Evolutionary conservation across 2,888 invertebrate genomes (phyloP), one percentile per base, ranked within the genome.

Genomic region (Ennomos fuscantarius): DNA sequence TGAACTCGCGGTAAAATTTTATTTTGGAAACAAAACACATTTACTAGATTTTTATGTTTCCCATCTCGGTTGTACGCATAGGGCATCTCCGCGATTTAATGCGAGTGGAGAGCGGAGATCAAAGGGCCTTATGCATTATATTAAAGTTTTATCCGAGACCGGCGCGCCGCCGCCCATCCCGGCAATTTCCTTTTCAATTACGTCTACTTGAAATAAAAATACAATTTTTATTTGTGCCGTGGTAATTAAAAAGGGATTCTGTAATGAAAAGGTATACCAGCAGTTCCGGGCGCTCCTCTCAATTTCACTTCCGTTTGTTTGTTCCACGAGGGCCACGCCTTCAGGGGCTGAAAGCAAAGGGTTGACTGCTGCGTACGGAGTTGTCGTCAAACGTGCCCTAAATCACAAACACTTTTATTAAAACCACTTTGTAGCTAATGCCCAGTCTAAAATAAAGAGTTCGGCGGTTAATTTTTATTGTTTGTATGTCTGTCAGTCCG

Each of bases 211-310:
- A 85, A 88, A 89, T 88, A 89, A 90, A 87, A 91, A 91, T 86
- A 89, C 89, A 89, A 88, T 89, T 91, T 90, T 92, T 89, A 87
- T 90, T 89, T 86, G 82, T 86, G 81, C 83, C 84, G 81, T 85
- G 86, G 91, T 90, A 92, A 92, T 92, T 92, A 92, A 92, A 92
- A 91, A 88, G 90, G 91, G 91, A 90, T 91, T 89, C 85, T 86
- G 88, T 90, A 90, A 90, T 91, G 88, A 89, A 91, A 92, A 91
- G 90, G 90, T 92, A 91, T 88, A 89, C 88, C 84, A 87, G 72
- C 83, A 82, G 88, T 90, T 89, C 87, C 89, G 89, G 88, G 81
- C 83, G 86, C 87, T 89, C 84, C 88, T 90, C 90, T 90, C 89
- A 87, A 89, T 91, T 90, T 89, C 82, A 86, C 84, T 88, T 89